phyloP scores from a whole-genome alignment of 2,888 invertebrate species.

The Caenorhabditis japonica region DNA sequence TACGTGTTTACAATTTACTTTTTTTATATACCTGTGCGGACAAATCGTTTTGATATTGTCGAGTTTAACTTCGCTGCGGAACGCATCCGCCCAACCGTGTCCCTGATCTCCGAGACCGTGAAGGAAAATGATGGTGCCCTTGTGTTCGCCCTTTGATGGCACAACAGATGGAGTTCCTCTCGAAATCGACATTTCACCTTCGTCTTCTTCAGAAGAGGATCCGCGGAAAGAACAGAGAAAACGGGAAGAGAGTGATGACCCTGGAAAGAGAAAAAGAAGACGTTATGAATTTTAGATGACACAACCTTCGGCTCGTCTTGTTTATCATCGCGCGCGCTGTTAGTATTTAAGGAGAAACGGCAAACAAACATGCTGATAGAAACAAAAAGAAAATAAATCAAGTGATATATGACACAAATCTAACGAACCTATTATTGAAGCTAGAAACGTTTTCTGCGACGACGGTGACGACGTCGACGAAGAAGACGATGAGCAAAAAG shows the following conservation, averaged over 20 bases:
- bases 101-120: conserved; percentile 77
- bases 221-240: conserved; percentile 32
- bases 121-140: conserved; percentile 68
- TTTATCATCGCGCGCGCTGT: not conserved
- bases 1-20: not conserved
- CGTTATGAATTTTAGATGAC: conserved; percentile 23
- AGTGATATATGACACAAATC: not conserved
- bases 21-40: conserved; percentile 69
- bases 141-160: conserved; percentile 29
- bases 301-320: not conserved
- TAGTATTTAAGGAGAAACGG: conserved; percentile 10
- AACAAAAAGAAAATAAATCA: not conserved
- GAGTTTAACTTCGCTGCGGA: conserved; percentile 55
- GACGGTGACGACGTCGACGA: conserved; percentile 4
- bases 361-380: too few relatives aligned
- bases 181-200: conserved; percentile 14
- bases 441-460: conserved; percentile 34
- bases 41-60: conserved; percentile 69
- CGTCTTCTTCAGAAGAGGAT: conserved; percentile 37
- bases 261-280: conserved; percentile 14
- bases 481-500: conserved; percentile 2
- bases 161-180: conserved; percentile 40
- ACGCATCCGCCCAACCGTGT: conserved; percentile 74
- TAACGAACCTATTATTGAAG: conserved; percentile 53
- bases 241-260: conserved; percentile 49